These are phyloP conservation scores for Ciona savignyi DNA, from an alignment of 23 tunicate genomes.

Conservation along the genomic window DNA sequence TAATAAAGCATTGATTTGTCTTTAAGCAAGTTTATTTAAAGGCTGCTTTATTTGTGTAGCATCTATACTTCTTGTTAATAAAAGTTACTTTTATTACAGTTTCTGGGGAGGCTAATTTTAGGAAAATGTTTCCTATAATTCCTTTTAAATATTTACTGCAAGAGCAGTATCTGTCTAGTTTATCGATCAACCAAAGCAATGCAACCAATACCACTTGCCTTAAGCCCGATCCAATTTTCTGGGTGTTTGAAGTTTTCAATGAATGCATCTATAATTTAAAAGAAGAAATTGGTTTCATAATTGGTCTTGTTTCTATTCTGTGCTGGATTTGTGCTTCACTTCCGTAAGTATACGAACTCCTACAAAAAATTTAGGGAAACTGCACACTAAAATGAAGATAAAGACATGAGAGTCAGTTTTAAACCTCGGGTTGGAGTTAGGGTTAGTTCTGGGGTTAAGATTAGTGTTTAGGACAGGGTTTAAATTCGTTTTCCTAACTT, in stretches of 20 bases:
- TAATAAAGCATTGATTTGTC: no score
- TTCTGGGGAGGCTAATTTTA: no score
- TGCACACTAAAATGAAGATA: no score
- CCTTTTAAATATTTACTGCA: background rate
- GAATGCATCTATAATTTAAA: slow-evolving; percentile 68
- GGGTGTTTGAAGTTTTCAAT: slow-evolving; percentile 75
- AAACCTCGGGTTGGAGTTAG: no score
- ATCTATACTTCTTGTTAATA: no score
- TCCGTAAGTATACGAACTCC: slow-evolving; percentile 56
- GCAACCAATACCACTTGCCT: slow-evolving; percentile 20
- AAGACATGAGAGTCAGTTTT: no score
- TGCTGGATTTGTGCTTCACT: slow-evolving; percentile 90
- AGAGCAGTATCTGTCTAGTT: background rate
- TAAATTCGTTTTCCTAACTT: background rate
- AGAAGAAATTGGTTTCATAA: slow-evolving; percentile 76
- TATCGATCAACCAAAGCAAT: background rate
- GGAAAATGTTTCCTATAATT: background rate
- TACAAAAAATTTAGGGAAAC: no score
- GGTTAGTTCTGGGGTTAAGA: no score
- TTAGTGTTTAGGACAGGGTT: no score
- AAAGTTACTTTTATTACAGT: no score
- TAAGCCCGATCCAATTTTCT: slow-evolving; percentile 27
- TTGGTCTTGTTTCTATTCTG: slow-evolving; percentile 79
- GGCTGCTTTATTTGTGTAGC: no score
- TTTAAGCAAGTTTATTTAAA: no score